Percentiles rank a stretch among this genome's conserved stretches.
These are phyloP conservation scores for Illadopsis cleaveri DNA, from an alignment of 2,113 vertebrate species.

Conservation along the genomic window DNA sequence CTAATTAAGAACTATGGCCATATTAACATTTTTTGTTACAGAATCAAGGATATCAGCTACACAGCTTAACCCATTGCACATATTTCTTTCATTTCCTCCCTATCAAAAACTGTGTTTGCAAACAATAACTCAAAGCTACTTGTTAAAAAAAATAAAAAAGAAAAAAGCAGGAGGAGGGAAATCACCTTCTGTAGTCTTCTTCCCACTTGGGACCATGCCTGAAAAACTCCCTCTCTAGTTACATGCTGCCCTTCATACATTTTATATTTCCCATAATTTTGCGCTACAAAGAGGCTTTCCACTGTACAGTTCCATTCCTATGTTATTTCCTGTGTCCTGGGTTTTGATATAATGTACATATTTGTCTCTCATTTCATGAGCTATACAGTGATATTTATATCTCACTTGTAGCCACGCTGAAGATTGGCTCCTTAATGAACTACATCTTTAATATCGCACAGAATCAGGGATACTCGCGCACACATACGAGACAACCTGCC, in stretches of 20 bases:
- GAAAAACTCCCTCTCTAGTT: conserved; percentile 20
- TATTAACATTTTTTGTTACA: conserved; percentile 17
- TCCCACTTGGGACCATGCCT: neutral
- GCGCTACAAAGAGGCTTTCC: neutral
- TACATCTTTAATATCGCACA: conserved; percentile 33
- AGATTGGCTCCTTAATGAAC: conserved; percentile 56
- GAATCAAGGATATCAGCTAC: conserved; percentile 19
- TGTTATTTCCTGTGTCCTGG: neutral
- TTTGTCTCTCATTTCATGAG: neutral
- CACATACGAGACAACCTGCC: conserved; percentile 4
- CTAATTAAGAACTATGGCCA: conserved; percentile 1
- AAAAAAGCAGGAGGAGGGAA: neutral
- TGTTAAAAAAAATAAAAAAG: neutral
- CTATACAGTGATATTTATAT: neutral
- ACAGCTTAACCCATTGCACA: neutral
- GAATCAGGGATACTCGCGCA: neutral
- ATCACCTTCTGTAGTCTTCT: neutral
- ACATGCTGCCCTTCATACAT: neutral
- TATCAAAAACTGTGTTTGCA: conserved; percentile 9
- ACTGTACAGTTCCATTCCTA: neutral
- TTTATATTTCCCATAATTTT: conserved; percentile 45
- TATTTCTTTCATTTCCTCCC: conserved; percentile 37
- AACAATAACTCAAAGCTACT: conserved; percentile 14
- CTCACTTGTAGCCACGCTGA: neutral
- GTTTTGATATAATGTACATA: neutral